Base-by-base conservation (phyloP, 2,888 invertebrate genomes). In the Terebella lapidaria region DNA sequence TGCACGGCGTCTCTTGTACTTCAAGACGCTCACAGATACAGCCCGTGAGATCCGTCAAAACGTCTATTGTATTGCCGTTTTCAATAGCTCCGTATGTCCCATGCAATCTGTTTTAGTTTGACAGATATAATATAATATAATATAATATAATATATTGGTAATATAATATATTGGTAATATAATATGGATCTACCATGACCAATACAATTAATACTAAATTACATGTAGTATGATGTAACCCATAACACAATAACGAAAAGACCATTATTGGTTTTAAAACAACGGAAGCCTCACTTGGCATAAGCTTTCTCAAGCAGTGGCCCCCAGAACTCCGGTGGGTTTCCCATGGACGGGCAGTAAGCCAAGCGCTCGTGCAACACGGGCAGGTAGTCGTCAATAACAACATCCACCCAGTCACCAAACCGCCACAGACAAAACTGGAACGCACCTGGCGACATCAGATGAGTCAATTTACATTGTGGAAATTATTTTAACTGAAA, bases 381-480 rank as follows among this genome's bases (percentile, higher is more conserved):
- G 46, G 90, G 90, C 70, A 90, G 83, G 70, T 86, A 83, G 80
- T 90, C 90, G 81, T 90, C 90, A 57, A 90, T 86, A 22, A 86
- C 79, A 56, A 89, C 85, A 72, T 89, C 89, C 67, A 86, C 85
- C 89, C 89, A 90, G 73, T 86, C 85, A 3, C 89, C 89, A 78
- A 89, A 90, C 77, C 88, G 87, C 90, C 90, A 90, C 78, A 90
- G 87, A 51, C 92, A 87, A 82, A 95, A 94, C 81, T 93, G 94
- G 82, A 95, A 95, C 47, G 73, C 71, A 42, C 78, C 78, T 76
- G 64, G 10, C 24, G n/a, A n/a, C n/a, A n/a, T n/a, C n/a, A n/a
- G n/a, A n/a, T 5, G 29, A 18, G 3, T 28, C 20, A 22, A 35
- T n/a, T n/a, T 35, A n/a, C 10, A n/a, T 35, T 15, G 42, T 35